phyloP scores from a whole-genome alignment of 2,888 invertebrate genomes.

The Dendrolimus pini region DNA sequence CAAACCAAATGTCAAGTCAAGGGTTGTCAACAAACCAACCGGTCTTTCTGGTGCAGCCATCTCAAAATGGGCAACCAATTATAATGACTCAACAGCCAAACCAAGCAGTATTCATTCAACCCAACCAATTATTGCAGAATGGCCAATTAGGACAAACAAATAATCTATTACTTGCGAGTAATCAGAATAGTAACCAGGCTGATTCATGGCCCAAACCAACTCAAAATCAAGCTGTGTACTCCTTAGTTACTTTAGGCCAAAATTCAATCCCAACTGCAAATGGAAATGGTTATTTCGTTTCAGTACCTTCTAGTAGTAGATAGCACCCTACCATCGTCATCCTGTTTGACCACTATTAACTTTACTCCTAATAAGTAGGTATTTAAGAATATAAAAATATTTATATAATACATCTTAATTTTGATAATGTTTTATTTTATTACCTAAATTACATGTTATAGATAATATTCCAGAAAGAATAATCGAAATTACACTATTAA shows the following conservation, averaged over 20 bases:
- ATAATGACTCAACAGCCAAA: slow-evolving; percentile 6
- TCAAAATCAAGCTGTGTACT: slow-evolving; percentile 3
- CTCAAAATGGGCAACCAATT: slow-evolving; percentile 9
- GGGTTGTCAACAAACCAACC: slow-evolving; percentile 12
- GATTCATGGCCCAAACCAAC: not conserved
- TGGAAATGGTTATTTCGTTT: slow-evolving; percentile 19
- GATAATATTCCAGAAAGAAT: too few relatives aligned
- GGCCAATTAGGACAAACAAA: not conserved
- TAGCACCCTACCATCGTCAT: too few relatives aligned
- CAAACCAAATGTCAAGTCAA: not conserved
- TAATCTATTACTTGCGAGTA: not conserved
- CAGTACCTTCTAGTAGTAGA: slow-evolving; percentile 16
- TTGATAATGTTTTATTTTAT: too few relatives aligned
- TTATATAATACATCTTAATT: too few relatives aligned
- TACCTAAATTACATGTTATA: too few relatives aligned
- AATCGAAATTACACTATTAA: too few relatives aligned
- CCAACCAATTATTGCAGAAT: slow-evolving; percentile 11
- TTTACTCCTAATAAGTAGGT: too few relatives aligned
- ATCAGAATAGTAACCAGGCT: not conserved
- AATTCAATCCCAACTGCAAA: slow-evolving; percentile 4
- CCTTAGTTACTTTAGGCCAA: slow-evolving; percentile 1
- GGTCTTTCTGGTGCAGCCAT: slow-evolving; percentile 13
- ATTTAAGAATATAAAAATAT: too few relatives aligned
- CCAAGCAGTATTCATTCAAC: not conserved
- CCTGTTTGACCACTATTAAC: too few relatives aligned